Conservation (phyloP, 2,888 invertebrate genomes). For the Eustalomyia histrio region DNA sequence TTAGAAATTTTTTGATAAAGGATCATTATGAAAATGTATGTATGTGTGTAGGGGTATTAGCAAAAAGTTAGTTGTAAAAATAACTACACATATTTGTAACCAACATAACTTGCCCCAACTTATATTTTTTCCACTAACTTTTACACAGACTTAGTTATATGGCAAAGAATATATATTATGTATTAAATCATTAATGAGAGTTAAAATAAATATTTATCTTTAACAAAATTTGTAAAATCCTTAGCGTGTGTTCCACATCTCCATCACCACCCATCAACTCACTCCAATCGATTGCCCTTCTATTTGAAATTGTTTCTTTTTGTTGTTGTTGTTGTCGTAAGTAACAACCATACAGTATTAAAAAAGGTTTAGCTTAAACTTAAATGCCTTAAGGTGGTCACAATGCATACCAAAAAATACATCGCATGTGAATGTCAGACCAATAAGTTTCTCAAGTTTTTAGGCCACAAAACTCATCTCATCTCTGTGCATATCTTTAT, state of each 20-base stretch:
- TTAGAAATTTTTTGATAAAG: conserved; percentile 44
- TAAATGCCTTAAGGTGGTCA: conserved; percentile 56
- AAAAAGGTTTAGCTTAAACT: conserved; percentile 38
- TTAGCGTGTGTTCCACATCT: conserved; percentile 3
- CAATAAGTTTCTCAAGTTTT: conserved; percentile 68
- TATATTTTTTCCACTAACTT: neutral
- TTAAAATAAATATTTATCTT: conserved; percentile 60
- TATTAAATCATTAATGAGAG: conserved; percentile 53
- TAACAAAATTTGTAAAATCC: conserved; percentile 42
- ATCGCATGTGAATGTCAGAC: conserved; percentile 68
- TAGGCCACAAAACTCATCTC: conserved; percentile 60
- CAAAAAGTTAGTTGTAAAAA: conserved; percentile 34
- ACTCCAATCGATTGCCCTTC: conserved; percentile 24
- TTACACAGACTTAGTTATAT: neutral
- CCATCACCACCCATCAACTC: neutral
- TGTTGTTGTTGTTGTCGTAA: neutral
- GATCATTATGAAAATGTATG: conserved; percentile 13
- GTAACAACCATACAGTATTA: neutral
- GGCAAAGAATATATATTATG: conserved; percentile 4
- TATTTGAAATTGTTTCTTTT: conserved; percentile 11
- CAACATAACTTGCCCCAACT: neutral
- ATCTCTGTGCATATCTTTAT: conserved; percentile 34
- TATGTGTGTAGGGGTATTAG: conserved; percentile 7
- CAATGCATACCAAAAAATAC: conserved; percentile 60
- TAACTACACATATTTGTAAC: neutral